These are phyloP conservation scores for Zaprionus ornatus DNA, from an alignment of 1,140 invertebrate species.

Conservation along the genomic window DNA sequence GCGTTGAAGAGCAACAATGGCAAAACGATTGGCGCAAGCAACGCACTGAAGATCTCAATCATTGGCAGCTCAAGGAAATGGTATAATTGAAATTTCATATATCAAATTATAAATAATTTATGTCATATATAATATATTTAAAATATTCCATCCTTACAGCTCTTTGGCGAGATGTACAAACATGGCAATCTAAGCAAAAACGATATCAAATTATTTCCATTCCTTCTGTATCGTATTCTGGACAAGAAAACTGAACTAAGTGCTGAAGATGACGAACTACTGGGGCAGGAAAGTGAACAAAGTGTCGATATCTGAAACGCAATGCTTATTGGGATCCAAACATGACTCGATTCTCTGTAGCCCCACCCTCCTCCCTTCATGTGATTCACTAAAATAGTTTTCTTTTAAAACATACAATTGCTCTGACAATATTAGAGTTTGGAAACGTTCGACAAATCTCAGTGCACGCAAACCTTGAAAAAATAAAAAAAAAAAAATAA, in stretches of 20 bases:
- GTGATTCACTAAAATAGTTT: background rate
- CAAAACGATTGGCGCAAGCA: slow-evolving; percentile 48
- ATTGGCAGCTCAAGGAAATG: slow-evolving; percentile 32
- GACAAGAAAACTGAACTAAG: background rate
- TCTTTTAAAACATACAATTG: too few relatives aligned
- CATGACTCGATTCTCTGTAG: background rate
- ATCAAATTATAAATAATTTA: background rate
- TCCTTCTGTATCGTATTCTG: slow-evolving; percentile 53
- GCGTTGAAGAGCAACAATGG: slow-evolving; percentile 1
- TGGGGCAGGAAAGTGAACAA: background rate
- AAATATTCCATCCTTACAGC: slow-evolving; percentile 32
- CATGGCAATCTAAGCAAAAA: slow-evolving; percentile 67
- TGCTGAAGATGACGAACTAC: background rate
- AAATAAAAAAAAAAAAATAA: background rate
- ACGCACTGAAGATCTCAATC: slow-evolving; percentile 42
- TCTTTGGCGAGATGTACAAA: slow-evolving; percentile 66
- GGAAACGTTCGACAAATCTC: too few relatives aligned
- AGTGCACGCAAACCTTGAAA: too few relatives aligned
- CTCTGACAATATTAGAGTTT: background rate
- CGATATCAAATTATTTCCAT: slow-evolving; percentile 70
- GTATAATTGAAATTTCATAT: slow-evolving; percentile 1
- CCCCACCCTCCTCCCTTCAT: background rate
- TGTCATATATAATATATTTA: too few relatives aligned
- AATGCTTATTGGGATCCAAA: background rate
- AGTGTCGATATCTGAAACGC: background rate